These are phyloP conservation scores for Disparrhopalites patrizii DNA, from an alignment of 2,888 invertebrate species.

Conservation along the genomic window DNA sequence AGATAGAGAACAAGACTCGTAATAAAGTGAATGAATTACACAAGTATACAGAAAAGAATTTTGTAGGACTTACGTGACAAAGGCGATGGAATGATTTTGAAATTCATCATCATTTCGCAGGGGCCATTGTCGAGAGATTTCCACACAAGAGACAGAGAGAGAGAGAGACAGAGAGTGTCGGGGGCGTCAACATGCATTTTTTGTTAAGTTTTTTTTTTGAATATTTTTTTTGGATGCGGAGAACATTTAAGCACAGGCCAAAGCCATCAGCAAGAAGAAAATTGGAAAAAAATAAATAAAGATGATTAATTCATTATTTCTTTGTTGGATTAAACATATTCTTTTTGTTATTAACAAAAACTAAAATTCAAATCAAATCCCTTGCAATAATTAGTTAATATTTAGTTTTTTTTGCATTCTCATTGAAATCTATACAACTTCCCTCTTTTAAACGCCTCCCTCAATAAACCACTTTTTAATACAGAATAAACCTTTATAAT, in stretches of 20 bases:
- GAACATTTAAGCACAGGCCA: slow-evolving; percentile 48
- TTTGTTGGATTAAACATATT: too few relatives aligned
- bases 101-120: slow-evolving; percentile 24
- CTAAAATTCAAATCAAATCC: not conserved
- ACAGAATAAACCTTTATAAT: too few relatives aligned
- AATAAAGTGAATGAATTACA: too few relatives aligned
- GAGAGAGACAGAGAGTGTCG: slow-evolving; percentile 33
- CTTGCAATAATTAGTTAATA: too few relatives aligned
- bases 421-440: too few relatives aligned
- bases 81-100: slow-evolving; percentile 23
- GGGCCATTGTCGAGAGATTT: too few relatives aligned
- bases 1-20: too few relatives aligned
- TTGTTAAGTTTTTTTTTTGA: slow-evolving; percentile 30
- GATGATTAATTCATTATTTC: slow-evolving; percentile 27
- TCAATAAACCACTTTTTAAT: too few relatives aligned
- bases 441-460: too few relatives aligned
- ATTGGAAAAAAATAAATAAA: slow-evolving; percentile 26
- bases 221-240: slow-evolving; percentile 41
- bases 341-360: too few relatives aligned
- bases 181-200: slow-evolving; percentile 45
- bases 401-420: too few relatives aligned
- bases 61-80: slow-evolving; percentile 32
- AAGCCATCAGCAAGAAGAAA: slow-evolving; percentile 47
- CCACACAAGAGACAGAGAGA: too few relatives aligned
- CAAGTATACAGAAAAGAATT: not conserved